Evolutionary conservation across 1,140 invertebrate genomes (phyloP).

Genomic region (Sycophila sp.): DNA sequence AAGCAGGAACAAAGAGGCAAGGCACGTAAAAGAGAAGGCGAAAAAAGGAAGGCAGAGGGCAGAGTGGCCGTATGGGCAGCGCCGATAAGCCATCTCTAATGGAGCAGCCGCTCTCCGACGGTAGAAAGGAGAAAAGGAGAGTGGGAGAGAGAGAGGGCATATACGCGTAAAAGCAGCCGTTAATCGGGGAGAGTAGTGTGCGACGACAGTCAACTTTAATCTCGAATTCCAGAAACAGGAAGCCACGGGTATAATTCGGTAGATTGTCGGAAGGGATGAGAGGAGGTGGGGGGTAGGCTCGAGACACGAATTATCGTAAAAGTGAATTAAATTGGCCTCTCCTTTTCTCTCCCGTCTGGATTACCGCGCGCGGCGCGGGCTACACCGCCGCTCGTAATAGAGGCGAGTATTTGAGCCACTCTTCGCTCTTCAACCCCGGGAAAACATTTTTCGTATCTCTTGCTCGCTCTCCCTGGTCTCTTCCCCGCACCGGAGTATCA

Average conservation of each 20-base stretch:
- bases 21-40: background rate
- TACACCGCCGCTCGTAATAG: constrained; percentile 1
- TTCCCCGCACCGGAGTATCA: constrained; percentile 11
- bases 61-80: constrained; percentile 22
- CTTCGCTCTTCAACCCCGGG: background rate
- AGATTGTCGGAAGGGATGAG: constrained; percentile 10
- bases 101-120: constrained; percentile 9
- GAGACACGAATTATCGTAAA: constrained; percentile 39
- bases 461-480: background rate
- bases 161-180: constrained; percentile 26
- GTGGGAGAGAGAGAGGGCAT: constrained; percentile 33
- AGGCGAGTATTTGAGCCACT: constrained; percentile 25
- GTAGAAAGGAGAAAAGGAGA: constrained; percentile 33
- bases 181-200: constrained; percentile 33
- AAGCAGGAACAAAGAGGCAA: background rate
- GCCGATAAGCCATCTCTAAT: constrained; percentile 40
- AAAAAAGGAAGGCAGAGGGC: background rate
- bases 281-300: constrained; percentile 17
- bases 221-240: constrained; percentile 37
- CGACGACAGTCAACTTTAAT: constrained; percentile 34
- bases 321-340: constrained; percentile 37
- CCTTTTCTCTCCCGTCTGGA: constrained; percentile 11
- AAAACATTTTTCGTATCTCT: constrained; percentile 31
- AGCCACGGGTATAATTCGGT: constrained; percentile 38
- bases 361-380: constrained; percentile 7